These are phyloP conservation scores for Epinotia ramella DNA, from an alignment of 2,888 invertebrate species.

Conservation along the genomic window DNA sequence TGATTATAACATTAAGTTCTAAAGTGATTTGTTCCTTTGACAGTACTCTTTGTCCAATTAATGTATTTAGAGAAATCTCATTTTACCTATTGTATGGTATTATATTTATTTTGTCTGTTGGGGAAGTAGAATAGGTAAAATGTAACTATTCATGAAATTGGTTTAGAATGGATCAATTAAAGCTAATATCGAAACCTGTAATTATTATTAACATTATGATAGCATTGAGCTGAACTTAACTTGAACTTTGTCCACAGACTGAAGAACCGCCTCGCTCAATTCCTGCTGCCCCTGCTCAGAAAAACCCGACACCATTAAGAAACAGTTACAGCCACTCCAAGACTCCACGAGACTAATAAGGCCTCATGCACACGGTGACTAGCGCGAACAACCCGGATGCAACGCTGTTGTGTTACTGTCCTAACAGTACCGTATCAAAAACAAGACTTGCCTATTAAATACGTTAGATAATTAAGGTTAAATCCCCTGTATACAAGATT, in stretches of 20 bases:
- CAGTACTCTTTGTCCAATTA: too few species aligned
- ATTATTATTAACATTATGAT: too few species aligned
- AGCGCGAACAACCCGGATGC: conserved; percentile 2
- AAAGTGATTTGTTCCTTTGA: too few species aligned
- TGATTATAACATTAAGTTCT: too few species aligned
- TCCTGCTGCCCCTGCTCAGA: conserved; percentile 82
- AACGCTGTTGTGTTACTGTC: conserved; percentile 3
- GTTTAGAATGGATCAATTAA: too few species aligned
- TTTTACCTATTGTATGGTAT: too few species aligned
- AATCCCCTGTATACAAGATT: background rate
- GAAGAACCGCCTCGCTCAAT: conserved; percentile 79
- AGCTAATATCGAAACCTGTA: too few species aligned
- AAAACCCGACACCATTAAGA: conserved; percentile 72
- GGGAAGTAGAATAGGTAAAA: too few species aligned
- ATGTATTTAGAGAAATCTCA: too few species aligned
- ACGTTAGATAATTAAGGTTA: conserved; percentile 16
- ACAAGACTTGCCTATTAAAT: conserved; percentile 31
- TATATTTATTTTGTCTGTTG: too few species aligned
- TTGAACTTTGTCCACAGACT: conserved; percentile 72
- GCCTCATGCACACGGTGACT: conserved; percentile 9
- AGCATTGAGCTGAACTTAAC: background rate
- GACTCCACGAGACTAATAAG: conserved; percentile 15
- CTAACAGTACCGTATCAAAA: conserved; percentile 18
- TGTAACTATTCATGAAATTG: too few species aligned
- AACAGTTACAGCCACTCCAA: conserved; percentile 7